phyloP scores from a whole-genome alignment of 2,797 vertebrate species.

The Falco rusticolus region DNA sequence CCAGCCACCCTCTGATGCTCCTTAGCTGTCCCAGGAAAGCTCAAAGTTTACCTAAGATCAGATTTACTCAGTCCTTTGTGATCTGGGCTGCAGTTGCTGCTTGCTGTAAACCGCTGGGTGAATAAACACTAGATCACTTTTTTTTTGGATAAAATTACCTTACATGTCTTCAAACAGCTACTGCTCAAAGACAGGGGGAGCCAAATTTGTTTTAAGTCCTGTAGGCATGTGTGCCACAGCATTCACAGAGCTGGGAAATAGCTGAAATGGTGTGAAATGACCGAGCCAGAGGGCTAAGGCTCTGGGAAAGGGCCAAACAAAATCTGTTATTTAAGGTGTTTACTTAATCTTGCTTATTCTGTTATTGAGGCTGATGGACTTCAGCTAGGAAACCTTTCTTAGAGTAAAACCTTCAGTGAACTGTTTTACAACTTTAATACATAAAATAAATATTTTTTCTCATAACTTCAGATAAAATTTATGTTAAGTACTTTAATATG shows the following conservation, averaged over 20 bases:
- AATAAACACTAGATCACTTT: background rate
- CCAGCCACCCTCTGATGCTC: background rate
- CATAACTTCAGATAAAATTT: background rate
- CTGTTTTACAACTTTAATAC: background rate
- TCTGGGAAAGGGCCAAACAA: background rate
- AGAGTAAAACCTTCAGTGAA: background rate
- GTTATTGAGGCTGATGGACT: background rate
- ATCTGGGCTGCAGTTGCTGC: background rate
- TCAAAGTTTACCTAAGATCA: background rate
- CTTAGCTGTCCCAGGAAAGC: background rate
- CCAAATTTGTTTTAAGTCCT: background rate
- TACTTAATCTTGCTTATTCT: background rate
- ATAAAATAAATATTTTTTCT: background rate
- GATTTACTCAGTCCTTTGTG: background rate
- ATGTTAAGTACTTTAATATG: background rate
- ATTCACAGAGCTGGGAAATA: background rate
- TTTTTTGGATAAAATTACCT: background rate
- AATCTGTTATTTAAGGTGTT: background rate
- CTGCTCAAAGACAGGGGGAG: background rate
- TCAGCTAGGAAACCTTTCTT: background rate
- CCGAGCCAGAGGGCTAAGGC: background rate
- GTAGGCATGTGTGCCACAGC: fast-evolving
- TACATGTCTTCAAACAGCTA: background rate
- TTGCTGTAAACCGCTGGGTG: background rate
- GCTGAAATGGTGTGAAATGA: background rate